Percentiles rank a stretch among this genome's conserved stretches.
phyloP scores from a whole-genome alignment of 2,888 invertebrate species.

The Dexiosoma caninum region DNA sequence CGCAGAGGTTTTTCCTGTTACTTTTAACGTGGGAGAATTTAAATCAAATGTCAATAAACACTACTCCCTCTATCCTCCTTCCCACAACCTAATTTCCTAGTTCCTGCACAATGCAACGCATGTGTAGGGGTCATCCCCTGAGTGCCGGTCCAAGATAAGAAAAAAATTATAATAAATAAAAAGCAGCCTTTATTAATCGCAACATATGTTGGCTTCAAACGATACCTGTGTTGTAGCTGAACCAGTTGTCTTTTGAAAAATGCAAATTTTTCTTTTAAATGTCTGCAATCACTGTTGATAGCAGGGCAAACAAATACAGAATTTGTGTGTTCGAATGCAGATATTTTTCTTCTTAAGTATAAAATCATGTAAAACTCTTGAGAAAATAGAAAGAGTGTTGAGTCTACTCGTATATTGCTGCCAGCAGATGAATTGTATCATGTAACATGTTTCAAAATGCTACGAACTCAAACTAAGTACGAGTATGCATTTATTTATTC shows the following conservation, averaged over 20 bases:
- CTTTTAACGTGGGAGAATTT: too few species aligned
- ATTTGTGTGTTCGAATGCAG: not conserved
- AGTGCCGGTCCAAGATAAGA: too few species aligned
- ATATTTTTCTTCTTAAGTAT: slow-evolving; percentile 28
- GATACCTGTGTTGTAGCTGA: too few species aligned
- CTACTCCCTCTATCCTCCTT: too few species aligned
- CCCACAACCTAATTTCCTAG: too few species aligned
- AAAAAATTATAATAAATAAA: too few species aligned
- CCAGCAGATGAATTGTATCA: slow-evolving; percentile 50
- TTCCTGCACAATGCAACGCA: too few species aligned
- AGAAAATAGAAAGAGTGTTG: not conserved
- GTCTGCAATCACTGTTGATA: not conserved
- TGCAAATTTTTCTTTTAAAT: slow-evolving; percentile 18
- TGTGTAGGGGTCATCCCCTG: too few species aligned
- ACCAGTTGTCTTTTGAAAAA: not conserved
- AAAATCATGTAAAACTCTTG: slow-evolving; percentile 32
- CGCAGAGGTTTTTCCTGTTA: too few species aligned
- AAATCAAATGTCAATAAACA: too few species aligned
- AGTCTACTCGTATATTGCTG: not conserved
- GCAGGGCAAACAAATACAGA: slow-evolving; percentile 2
- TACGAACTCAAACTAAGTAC: slow-evolving; percentile 34
- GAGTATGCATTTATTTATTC: slow-evolving; percentile 14
- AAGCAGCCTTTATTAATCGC: too few species aligned
- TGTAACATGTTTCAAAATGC: slow-evolving; percentile 56
- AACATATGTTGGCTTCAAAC: too few species aligned